These are phyloP conservation scores for Argentina silus DNA, from an alignment of 2,797 vertebrate genomes.

Conservation along the genomic window DNA sequence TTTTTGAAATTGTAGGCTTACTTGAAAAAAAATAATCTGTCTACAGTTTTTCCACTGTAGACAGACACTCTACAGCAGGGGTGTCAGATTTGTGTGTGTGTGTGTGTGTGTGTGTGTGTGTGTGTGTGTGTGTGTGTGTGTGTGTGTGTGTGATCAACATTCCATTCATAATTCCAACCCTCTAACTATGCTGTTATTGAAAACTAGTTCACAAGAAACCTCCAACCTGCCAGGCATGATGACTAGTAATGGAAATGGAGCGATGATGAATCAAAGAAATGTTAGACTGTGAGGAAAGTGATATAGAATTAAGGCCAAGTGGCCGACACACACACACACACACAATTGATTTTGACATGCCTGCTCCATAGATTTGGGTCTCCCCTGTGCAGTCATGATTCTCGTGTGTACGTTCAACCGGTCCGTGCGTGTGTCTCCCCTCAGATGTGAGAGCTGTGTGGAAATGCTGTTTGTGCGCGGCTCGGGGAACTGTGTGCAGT, in stretches of 20 bases:
- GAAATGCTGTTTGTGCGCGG: conserved; percentile 96
- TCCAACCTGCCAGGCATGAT: too few relatives aligned
- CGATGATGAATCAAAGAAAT: too few relatives aligned
- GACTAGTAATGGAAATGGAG: too few relatives aligned
- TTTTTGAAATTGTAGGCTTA: conserved; percentile 60
- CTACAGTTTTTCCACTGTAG: conserved; percentile 58
- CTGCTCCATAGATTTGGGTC: conserved; percentile 5
- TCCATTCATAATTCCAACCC: conserved; percentile 62
- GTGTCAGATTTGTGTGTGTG: conserved; percentile 60
- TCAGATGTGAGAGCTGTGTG: conserved; percentile 96
- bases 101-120: conserved; percentile 19
- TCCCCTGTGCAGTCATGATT: conserved; percentile 20
- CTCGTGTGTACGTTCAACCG: conserved; percentile 8
- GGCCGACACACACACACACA: background rate
- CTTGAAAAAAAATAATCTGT: conserved; percentile 50
- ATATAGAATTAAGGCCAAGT: too few relatives aligned
- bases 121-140: conserved; percentile 53
- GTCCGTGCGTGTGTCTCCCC: background rate
- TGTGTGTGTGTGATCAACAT: conserved; percentile 69
- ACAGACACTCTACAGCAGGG: conserved; percentile 63
- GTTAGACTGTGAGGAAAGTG: too few relatives aligned
- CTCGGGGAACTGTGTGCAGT: conserved; percentile 94
- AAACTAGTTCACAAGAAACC: background rate
- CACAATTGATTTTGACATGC: background rate
- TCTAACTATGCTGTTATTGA: conserved; percentile 25